Conservation (phyloP, 2,797 vertebrate species). For the Sphenopsis melanotis region DNA sequence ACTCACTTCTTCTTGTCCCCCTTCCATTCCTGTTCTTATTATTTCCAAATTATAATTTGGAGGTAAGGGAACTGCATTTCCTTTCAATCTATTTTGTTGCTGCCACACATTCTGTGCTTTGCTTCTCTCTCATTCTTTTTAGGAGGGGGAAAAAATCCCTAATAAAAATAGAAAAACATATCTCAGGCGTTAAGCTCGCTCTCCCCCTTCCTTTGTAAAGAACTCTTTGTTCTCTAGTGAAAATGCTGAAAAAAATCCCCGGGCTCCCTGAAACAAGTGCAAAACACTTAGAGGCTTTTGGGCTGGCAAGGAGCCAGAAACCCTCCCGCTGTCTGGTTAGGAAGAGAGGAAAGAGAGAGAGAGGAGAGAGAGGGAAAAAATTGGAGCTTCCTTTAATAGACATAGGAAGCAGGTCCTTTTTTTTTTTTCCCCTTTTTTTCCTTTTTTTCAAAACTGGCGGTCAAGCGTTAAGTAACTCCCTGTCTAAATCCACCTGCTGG, state of each 20-base stretch:
- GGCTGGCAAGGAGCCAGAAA: conserved; percentile 79
- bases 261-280: conserved; percentile 83
- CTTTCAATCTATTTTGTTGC: conserved; percentile 73
- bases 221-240: conserved; percentile 84
- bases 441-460: conserved; percentile 76
- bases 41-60: conserved; percentile 66
- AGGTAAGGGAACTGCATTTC: conserved; percentile 65
- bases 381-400: conserved; percentile 78
- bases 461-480: conserved; percentile 83
- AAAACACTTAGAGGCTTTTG: conserved; percentile 84
- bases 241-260: conserved; percentile 82
- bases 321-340: conserved; percentile 82
- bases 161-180: conserved; percentile 81
- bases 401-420: conserved; percentile 72
- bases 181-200: conserved; percentile 78
- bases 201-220: conserved; percentile 79
- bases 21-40: conserved; percentile 66
- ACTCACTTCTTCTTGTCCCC: conserved; percentile 70
- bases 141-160: conserved; percentile 33
- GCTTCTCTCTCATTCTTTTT: conserved; percentile 68
- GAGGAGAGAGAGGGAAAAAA: conserved; percentile 61
- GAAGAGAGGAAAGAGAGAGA: conserved; percentile 71
- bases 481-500: conserved; percentile 80
- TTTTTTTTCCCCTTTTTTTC: neutral
- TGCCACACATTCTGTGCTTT: conserved; percentile 72